phyloP scores from a whole-genome alignment of 2,113 vertebrate genomes.

The Pomatostomus ruficeps region DNA sequence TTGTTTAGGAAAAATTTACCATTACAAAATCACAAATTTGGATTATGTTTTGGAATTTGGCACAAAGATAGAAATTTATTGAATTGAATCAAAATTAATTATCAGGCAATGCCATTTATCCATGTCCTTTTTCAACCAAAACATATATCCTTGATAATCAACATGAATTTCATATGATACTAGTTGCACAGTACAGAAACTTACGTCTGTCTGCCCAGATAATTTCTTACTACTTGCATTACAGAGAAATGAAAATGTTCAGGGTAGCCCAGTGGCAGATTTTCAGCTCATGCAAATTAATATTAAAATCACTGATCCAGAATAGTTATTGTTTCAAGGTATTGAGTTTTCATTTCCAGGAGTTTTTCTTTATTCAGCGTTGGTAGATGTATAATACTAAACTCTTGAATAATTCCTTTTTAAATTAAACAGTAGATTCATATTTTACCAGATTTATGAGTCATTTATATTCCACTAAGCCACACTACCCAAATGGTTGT shows the following conservation, averaged over 20 bases:
- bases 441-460: constrained; percentile 26
- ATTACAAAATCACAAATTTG: neutral
- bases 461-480: constrained; percentile 45
- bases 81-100: neutral
- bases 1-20: neutral
- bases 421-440: constrained; percentile 36
- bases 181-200: neutral
- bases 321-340: neutral
- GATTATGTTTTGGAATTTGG: neutral
- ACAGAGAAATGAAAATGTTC: neutral
- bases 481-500: constrained; percentile 20
- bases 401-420: constrained; percentile 32
- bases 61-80: neutral
- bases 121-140: neutral
- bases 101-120: neutral
- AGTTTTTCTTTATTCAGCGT: constrained; percentile 6
- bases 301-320: neutral
- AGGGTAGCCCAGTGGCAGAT: neutral
- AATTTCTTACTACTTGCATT: neutral
- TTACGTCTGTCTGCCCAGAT: neutral
- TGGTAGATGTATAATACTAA: neutral
- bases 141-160: neutral
- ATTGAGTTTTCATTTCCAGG: neutral
- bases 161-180: neutral
- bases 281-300: neutral